Base-by-base conservation (phyloP, 2,797 vertebrate species). In the Ataeniobius toweri region DNA sequence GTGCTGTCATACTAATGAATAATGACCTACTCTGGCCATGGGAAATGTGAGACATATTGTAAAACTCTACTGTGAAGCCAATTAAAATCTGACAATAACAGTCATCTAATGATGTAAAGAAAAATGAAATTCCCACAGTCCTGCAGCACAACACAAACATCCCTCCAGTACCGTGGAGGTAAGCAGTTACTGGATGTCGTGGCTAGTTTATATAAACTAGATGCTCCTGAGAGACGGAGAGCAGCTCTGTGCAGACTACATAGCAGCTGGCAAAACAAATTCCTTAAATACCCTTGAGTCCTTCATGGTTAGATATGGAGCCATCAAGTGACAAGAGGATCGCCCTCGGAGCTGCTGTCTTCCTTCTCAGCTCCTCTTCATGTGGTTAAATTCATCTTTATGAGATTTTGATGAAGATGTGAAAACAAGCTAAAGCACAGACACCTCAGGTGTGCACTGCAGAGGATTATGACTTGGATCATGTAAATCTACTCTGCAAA, bases 231-330 rank as follows among this genome's bases (percentile, higher is more conserved):
- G 87, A 89, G 88, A 85, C 83, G 87, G 81, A 89, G 85, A 79
- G 76, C 76, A 59, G 74, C 86, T 91, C 90, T 91, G 81, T 91
- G 81, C 81, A 61, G 84, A 83, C 83, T 85, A 85, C 76, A 79
- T 61, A 80, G 89, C 93, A 94, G 91, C 92, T 94, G 93, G 90
- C 84, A 86, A 88, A 94, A 93, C 91, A 91, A 88, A 93, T 94
- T 93, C 92, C 89, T 89, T 74, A 89, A 83, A 93, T 93, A 85
- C 89, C 91, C 87, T 70, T 61, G 73, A 81, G 83, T 74, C 80
- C 83, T 83, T 75, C 76, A 77, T 26, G 5, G 53, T 75, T 73
- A 70, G 80, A 83, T 78, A 39, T 10, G 58, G 75, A 77, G 71
- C 28, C 82, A 50, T 81, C 79, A 86, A 83, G 80, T 88, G 85